Evolutionary conservation across 2,113 vertebrate genomes (phyloP), one percentile per base, ranked within the genome.

Genomic region (Platichthys flesus): DNA sequence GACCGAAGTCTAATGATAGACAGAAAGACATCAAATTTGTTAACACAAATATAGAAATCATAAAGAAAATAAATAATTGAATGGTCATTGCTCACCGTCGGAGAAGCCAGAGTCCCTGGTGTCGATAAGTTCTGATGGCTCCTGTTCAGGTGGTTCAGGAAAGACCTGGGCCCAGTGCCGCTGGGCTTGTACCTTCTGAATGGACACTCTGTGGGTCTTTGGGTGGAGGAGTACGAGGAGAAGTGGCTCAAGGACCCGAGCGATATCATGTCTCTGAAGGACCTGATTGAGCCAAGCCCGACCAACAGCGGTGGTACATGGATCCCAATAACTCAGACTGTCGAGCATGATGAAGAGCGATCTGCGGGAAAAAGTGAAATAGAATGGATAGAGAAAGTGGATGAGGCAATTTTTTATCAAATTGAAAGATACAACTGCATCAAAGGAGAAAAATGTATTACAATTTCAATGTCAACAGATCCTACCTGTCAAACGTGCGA

Each of bases 321-420:
- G 96, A 90, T 99, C 98, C 76, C 97, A 95, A 78, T 96, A 98
- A 85, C 96, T 98, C 70, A 99, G 95, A 87, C 98, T 97, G 85
- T 99, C 98, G 40, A 99, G 87, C 98, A 99, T 99, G 89, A 99
- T 98, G 92, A 98, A 98, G 2, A 99, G 93, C 87, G 98, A 99
- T 81, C 98, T 99, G 90, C 16, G 79, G 37, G 37, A 54, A 7
- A 56, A 37, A 26, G 28, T 0, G 3, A 26, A 52, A 66, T 8
- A 28, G 67, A 2, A 5, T 15, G 10, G 42, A 23, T 3, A 71
- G 12, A 21, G 18, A 9, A 26, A 15, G 20, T 35, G 35, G 57
- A 79, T 9, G n/a, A 65, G 8, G 61, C 13, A 24, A 23, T 23
- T 23, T 23, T 24, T 24, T 24, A 6, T 18, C 35, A 71, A 20